A percentile compares a stretch with the other conserved stretches of the same genome.
Evolutionary conservation across 1,140 invertebrate genomes (phyloP).

Genomic region (Cotesia glomerata): DNA sequence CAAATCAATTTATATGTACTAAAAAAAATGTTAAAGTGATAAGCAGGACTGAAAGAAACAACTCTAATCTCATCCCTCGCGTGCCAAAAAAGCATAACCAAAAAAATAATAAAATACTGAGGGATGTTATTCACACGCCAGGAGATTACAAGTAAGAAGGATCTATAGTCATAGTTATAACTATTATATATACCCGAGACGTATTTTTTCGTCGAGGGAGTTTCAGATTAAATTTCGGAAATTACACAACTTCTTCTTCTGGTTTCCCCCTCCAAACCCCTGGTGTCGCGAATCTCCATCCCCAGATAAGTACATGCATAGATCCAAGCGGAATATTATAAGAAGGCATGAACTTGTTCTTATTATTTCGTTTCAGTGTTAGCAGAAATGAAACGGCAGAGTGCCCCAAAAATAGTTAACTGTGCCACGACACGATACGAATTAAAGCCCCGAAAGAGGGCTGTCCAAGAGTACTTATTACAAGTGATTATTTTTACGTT

Average conservation of each 20-base stretch:
- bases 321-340: too few relatives aligned
- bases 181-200: not conserved
- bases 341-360: too few relatives aligned
- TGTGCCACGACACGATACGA: constrained; percentile 9
- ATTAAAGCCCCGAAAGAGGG: not conserved
- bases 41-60: not conserved
- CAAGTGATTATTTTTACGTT: constrained; percentile 32
- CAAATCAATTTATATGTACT: too few relatives aligned
- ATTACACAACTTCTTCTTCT: constrained; percentile 27
- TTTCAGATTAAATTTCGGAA: constrained; percentile 30
- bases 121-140: constrained; percentile 32
- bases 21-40: not conserved
- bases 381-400: too few relatives aligned
- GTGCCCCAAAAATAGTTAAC: constrained; percentile 1
- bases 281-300: too few relatives aligned
- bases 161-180: not conserved
- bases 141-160: constrained; percentile 21
- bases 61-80: constrained; percentile 23
- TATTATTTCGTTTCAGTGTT: too few relatives aligned
- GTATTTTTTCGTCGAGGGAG: constrained; percentile 21
- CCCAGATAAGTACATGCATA: too few relatives aligned
- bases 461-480: constrained; percentile 32
- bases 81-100: constrained; percentile 25
- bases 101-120: constrained; percentile 17
- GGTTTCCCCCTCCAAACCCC: not conserved